Evolutionary conservation across 2,113 vertebrate genomes (phyloP).

Genomic region (Gopherus evgoodei): DNA sequence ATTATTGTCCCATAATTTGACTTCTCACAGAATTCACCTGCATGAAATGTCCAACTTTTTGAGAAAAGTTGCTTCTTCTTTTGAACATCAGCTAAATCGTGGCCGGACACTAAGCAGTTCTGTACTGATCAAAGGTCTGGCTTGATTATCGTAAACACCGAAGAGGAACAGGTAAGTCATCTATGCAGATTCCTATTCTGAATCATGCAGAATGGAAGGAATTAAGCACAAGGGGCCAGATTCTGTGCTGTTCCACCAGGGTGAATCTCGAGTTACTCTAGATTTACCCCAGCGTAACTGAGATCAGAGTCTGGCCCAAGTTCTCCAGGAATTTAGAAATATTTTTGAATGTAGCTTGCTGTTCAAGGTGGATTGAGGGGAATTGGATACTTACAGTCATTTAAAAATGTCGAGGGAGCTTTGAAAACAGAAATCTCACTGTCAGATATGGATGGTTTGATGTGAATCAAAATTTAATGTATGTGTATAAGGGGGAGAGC

Average conservation of each 20-base stretch:
- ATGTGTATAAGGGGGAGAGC: too few relatives aligned
- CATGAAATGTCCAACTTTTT: not conserved
- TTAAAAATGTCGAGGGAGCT: not conserved
- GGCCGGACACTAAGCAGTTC: not conserved
- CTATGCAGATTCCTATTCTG: not conserved
- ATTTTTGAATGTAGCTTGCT: not conserved
- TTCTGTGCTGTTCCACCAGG: not conserved
- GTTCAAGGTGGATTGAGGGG: not conserved
- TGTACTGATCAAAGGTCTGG: not conserved
- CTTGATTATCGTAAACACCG: not conserved
- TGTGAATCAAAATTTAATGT: too few relatives aligned
- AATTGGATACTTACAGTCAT: not conserved
- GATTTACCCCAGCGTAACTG: not conserved
- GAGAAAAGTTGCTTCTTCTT: not conserved
- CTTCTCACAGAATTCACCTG: not conserved
- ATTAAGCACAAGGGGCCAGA: not conserved
- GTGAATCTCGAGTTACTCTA: not conserved
- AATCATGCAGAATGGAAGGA: not conserved
- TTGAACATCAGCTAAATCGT: not conserved
- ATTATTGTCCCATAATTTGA: not conserved
- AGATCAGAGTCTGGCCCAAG: not conserved
- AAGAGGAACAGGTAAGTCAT: not conserved
- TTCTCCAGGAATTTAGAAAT: not conserved
- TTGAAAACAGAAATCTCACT: not conserved
- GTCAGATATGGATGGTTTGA: too few relatives aligned